Percentiles rank a stretch among this genome's conserved stretches.
Conservation (phyloP, 92 coral and sea anemone species). For the Diadumene lineata region DNA sequence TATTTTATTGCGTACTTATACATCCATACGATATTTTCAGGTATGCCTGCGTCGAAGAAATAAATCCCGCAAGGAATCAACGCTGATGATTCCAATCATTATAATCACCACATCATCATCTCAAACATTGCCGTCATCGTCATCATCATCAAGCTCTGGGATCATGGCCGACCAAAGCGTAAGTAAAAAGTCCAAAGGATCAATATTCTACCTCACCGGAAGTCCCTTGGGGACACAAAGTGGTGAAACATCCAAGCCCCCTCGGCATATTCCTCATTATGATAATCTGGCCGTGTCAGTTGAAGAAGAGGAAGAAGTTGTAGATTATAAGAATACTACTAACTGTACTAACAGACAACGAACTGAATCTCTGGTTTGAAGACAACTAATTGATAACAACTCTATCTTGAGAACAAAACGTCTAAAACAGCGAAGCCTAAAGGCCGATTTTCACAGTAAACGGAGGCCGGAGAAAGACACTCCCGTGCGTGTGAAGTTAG, state of each 20-base stretch:
- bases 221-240: conserved; percentile 4
- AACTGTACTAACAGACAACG: neutral
- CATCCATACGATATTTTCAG: conserved; percentile 9
- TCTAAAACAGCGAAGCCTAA: too few relatives aligned
- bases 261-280: neutral
- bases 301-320: neutral
- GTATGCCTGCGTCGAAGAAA: conserved; percentile 37
- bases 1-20: too few relatives aligned
- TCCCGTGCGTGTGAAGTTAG: too few relatives aligned
- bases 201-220: conserved; percentile 55
- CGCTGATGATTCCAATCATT: conserved; percentile 46
- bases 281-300: neutral
- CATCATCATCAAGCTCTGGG: conserved; percentile 1
- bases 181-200: conserved; percentile 22
- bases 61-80: conserved; percentile 29
- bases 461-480: too few relatives aligned
- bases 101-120: conserved; percentile 12
- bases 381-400: too few relatives aligned
- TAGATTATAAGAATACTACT: too few relatives aligned
- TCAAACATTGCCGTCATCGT: neutral
- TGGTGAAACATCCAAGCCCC: neutral
- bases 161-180: neutral
- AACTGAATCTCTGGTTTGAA: neutral
- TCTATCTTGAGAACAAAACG: too few relatives aligned
- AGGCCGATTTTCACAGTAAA: too few relatives aligned